Percentiles rank a stretch among this genome's conserved stretches.
These are phyloP conservation scores for Plusia festucae DNA, from an alignment of 2,888 invertebrate genomes.

Conservation along the genomic window DNA sequence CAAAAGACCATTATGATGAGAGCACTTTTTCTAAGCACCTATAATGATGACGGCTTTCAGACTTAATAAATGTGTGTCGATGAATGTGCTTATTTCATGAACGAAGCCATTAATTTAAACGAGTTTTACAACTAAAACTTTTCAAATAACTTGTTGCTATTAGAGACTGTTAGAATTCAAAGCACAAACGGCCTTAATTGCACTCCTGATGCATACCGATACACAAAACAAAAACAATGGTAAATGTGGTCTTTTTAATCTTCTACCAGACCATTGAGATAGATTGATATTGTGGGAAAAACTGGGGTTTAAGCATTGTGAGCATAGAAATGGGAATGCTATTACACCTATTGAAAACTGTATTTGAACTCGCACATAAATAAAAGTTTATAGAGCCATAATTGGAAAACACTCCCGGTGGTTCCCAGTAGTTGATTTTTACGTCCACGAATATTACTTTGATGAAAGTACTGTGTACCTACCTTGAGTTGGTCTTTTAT, in stretches of 20 bases:
- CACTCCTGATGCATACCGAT: not conserved
- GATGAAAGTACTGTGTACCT: not conserved
- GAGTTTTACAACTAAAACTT: constrained; percentile 11
- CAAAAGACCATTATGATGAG: constrained; percentile 1
- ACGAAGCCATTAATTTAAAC: constrained; percentile 24
- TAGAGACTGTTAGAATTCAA: constrained; percentile 18
- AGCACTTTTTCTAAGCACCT: too few relatives aligned
- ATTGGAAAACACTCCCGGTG: constrained; percentile 9
- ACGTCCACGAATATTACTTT: constrained; percentile 5
- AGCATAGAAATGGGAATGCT: constrained; percentile 8
- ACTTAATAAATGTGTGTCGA: constrained; percentile 11
- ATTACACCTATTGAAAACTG: not conserved
- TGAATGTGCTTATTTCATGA: constrained; percentile 21
- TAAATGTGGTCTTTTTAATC: constrained; percentile 9
- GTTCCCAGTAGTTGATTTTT: constrained; percentile 15
- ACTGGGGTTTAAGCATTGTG: not conserved
- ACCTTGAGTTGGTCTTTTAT: not conserved
- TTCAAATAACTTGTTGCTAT: constrained; percentile 3
- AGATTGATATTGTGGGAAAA: constrained; percentile 13
- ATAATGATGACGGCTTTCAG: constrained; percentile 1
- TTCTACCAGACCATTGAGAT: constrained; percentile 11
- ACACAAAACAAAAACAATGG: constrained; percentile 7
- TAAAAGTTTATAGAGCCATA: constrained; percentile 11
- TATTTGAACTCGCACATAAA: constrained; percentile 6
- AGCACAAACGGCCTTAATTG: constrained; percentile 20